Evolutionary conservation across 2,888 invertebrate genomes (phyloP).

Genomic region (Rhamnusium bicolor): DNA sequence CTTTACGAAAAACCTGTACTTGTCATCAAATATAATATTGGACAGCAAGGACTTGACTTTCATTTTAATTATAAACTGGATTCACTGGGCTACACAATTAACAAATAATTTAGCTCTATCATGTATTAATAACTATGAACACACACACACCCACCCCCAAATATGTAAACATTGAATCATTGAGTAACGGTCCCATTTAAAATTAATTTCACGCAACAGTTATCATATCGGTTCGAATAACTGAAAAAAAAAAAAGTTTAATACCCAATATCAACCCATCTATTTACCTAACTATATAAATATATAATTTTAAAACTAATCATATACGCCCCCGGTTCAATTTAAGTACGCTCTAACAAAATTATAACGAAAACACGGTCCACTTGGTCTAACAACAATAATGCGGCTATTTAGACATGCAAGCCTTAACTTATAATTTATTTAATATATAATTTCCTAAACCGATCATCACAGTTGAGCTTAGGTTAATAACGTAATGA

Average conservation of each 20-base stretch:
- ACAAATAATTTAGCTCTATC: no score
- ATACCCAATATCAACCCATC: constrained; percentile 50
- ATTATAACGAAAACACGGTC: constrained; percentile 61
- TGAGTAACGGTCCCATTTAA: neutral
- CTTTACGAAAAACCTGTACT: no score
- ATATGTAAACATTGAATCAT: no score
- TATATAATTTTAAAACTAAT: constrained; percentile 59
- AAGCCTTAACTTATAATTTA: constrained; percentile 41
- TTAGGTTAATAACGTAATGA: constrained; percentile 67
- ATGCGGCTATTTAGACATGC: constrained; percentile 56
- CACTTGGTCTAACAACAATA: constrained; percentile 58
- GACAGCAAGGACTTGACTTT: no score
- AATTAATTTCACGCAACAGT: constrained; percentile 38
- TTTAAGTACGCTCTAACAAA: constrained; percentile 56
- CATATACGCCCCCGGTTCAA: constrained; percentile 60
- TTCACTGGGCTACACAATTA: no score
- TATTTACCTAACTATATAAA: constrained; percentile 59
- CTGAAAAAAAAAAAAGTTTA: constrained; percentile 34
- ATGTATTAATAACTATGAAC: no score
- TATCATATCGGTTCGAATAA: constrained; percentile 3
- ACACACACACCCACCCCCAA: no score
- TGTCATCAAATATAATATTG: no score
- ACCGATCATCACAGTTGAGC: constrained; percentile 67
- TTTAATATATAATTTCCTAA: constrained; percentile 64
- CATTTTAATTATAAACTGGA: no score